Conservation (phyloP, 2,888 invertebrate genomes). For the Neoaliturus tenellus region DNA sequence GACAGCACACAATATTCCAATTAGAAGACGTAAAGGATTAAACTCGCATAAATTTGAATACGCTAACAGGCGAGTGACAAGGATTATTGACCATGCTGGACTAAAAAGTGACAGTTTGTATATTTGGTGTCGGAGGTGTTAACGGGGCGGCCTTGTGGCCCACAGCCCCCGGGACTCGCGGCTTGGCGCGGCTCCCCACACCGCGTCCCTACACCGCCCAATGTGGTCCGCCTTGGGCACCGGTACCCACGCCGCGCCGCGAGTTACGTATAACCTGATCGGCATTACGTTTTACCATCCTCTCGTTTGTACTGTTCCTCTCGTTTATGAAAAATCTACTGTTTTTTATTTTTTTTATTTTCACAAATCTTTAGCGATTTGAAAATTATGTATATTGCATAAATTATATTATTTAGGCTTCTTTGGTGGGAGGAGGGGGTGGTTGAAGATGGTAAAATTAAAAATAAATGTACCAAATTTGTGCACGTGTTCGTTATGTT, state of each 20-base stretch:
- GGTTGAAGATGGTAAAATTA: too few relatives aligned
- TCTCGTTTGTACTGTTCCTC: too few relatives aligned
- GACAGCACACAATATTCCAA: neutral
- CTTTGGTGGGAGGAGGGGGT: too few relatives aligned
- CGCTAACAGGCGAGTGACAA: neutral
- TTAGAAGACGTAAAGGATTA: neutral
- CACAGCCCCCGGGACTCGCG: neutral
- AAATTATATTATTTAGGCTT: too few relatives aligned
- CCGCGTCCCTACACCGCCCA: neutral
- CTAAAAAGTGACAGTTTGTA: neutral
- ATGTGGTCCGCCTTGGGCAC: slow-evolving; percentile 1
- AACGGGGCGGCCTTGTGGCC: neutral
- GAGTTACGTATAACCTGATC: neutral
- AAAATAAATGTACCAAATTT: too few relatives aligned
- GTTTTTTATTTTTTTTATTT: too few relatives aligned
- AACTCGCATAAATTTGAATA: neutral
- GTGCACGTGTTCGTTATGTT: too few relatives aligned
- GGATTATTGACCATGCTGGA: neutral
- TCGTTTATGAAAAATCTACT: too few relatives aligned
- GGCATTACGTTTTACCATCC: neutral
- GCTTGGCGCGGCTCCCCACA: neutral
- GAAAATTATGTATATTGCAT: too few relatives aligned
- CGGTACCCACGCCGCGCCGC: neutral
- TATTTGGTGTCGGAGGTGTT: neutral
- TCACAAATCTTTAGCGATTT: too few relatives aligned